Base-by-base conservation (phyloP, 2,113 vertebrate species). In the Ardeotis arabs region DNA sequence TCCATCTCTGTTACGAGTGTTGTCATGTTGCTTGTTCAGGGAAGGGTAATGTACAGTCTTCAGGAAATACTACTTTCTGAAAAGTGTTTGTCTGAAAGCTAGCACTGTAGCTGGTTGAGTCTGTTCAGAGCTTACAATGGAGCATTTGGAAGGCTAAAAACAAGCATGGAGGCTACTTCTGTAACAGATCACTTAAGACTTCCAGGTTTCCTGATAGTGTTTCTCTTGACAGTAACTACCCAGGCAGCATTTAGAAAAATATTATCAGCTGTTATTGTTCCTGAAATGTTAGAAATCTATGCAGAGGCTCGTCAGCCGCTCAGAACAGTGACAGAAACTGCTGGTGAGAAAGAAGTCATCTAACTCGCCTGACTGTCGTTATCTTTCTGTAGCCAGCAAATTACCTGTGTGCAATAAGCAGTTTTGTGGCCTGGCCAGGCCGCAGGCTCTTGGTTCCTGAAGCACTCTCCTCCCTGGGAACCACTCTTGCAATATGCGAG, bases 401-500 rank as follows among this genome's bases (percentile, higher is more conserved):
- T 41, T 39, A 53, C 29, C 11, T 45, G 52, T 0, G 2, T 3
- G 4, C 21, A 45, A 5, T 35, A 28, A 39, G 28, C 19, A 68
- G 63, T 24, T 12, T 73, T 3, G 4, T 0, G 10, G 47, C 14
- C 39, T 60, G 41, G 53, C 37, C 35, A 16, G 17, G 28, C 41
- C 0, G 0, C 39, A 83, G 47, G 39, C 14, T 66, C 25, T 55
- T 39, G 25, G 12, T 23, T 73, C 21, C 44, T 49, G n/a, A 78
- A 18, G 27, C 8, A 1, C 13, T 28, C 6, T 63, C 3, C 12
- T 59, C 29, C 22, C 22, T 0, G 1, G 6, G 28, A 77, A 28
- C 53, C 1, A 1, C 21, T 67, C 14, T 76, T 7, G 0, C 23
- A 8, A 2, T 25, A 35, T 0, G 0, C 6, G 45, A 27, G 47